Evolutionary conservation across 2,797 vertebrate genomes (phyloP).

Genomic region (Phoebastria nigripes): DNA sequence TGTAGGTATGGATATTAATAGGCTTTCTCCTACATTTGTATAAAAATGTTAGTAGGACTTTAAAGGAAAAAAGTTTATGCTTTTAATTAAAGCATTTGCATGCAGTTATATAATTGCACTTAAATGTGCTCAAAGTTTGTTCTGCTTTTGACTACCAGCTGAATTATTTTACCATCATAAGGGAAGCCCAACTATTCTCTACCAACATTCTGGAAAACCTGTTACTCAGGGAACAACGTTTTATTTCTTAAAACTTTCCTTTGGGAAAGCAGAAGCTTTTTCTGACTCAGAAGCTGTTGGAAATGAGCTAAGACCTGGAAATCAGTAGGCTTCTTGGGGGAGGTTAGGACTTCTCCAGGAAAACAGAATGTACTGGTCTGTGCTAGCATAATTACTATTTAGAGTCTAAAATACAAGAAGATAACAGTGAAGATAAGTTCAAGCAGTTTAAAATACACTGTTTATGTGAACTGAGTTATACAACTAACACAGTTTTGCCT

Average conservation of each 20-base stretch:
- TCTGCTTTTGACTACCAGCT: not conserved
- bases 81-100: not conserved
- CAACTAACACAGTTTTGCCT: constrained; percentile 22
- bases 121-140: not conserved
- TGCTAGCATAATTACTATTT: not conserved
- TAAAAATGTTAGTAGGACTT: not conserved
- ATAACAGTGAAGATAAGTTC: not conserved
- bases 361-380: not conserved
- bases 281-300: not conserved
- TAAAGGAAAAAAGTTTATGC: not conserved
- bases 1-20: not conserved
- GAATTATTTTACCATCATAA: not conserved
- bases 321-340: not conserved
- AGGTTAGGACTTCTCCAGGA: not conserved
- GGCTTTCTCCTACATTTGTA: not conserved
- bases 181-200: not conserved
- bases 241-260: not conserved
- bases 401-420: not conserved
- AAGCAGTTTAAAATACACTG: constrained; percentile 20
- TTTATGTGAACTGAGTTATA: not conserved
- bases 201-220: not conserved
- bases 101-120: not conserved
- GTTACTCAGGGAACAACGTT: not conserved
- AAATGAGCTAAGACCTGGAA: constrained; percentile 14
- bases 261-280: not conserved